Evolutionary conservation across 2,888 invertebrate genomes (phyloP), one percentile per base, ranked within the genome.

Genomic region (Chesias legatella): DNA sequence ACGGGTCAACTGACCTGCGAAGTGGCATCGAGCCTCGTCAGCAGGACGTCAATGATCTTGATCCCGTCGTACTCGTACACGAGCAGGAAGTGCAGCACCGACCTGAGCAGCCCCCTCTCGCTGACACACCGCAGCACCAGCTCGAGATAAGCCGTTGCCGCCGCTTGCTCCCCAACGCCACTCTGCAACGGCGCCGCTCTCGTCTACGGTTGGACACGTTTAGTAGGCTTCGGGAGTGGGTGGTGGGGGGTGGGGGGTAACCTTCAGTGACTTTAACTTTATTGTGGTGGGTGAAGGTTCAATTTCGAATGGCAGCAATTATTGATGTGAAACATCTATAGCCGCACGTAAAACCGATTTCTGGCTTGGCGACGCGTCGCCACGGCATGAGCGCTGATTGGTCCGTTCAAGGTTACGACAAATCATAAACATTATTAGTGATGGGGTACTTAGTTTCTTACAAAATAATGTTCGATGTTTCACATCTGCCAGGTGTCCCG

Each of bases 141-240:
- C 80, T 98, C 98, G 49, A 98, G 91, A 82, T 98, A 98, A 5
- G 96, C 95, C 67, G 95, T 97, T 6, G 98, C 96, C 32, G 98
- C 95, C 43, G 97, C 92, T 71, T 98, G 93, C 77, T 98, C 98
- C 54, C 94, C 93, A 57, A 93, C 90, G 45, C 95, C 94, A 78
- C 92, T 95, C 96, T 97, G 92, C 79, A 92, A 91, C 80, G 82
- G 64, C 63, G 67, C 78, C 67, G 72, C 73, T 74, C 68, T 78
- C 66, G 77, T 81, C 86, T 85, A 83, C 58, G 69, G 63, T 68
- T 69, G 74, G 60, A 42, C 42, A 53, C 57, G 69, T 79, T 17
- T 74, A 79, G 72, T 75, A 53, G 63, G 65, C 64, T 64, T 59
- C 55, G 66, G 73, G 74, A 70, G 68, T 66, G 63, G 74, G 76